A percentile compares a stretch with the other conserved stretches of the same genome.
Conservation (phyloP, 2,888 invertebrate genomes). For the Tupiocoris notatus region DNA sequence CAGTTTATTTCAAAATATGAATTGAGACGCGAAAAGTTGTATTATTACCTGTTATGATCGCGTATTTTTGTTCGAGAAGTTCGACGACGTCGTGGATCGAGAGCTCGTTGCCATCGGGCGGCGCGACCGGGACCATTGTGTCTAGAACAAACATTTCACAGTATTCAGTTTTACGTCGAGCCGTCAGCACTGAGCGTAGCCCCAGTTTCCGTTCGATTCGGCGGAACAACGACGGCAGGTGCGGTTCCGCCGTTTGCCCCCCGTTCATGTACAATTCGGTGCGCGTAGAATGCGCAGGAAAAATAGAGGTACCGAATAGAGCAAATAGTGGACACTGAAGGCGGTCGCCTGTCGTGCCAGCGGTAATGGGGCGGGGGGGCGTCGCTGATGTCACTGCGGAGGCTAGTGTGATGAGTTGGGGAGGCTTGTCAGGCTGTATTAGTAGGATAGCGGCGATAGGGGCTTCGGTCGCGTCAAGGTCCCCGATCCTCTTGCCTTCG, state of each 20-base stretch:
- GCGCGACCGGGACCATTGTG: slow-evolving; percentile 49
- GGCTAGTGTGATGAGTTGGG: neutral
- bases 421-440: neutral
- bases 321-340: neutral
- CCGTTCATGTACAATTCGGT: neutral
- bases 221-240: neutral
- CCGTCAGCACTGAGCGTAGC: neutral
- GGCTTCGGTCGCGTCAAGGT: neutral
- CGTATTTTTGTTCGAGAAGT: slow-evolving; percentile 82
- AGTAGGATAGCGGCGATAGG: neutral
- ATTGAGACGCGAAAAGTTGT: too few species aligned
- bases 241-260: neutral
- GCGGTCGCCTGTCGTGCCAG: too few species aligned
- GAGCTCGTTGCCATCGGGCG: slow-evolving; percentile 56
- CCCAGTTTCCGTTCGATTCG: neutral
- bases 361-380: too few species aligned
- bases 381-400: too few species aligned
- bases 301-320: neutral
- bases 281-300: too few species aligned
- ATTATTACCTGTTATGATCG: slow-evolving; percentile 73
- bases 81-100: slow-evolving; percentile 80
- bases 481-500: neutral
- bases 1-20: too few species aligned
- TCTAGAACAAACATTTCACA: slow-evolving; percentile 50
- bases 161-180: neutral